Evolutionary conservation across 1,140 invertebrate genomes (phyloP), one percentile per base, ranked within the genome.

Genomic region (Drosophila bocqueti): DNA sequence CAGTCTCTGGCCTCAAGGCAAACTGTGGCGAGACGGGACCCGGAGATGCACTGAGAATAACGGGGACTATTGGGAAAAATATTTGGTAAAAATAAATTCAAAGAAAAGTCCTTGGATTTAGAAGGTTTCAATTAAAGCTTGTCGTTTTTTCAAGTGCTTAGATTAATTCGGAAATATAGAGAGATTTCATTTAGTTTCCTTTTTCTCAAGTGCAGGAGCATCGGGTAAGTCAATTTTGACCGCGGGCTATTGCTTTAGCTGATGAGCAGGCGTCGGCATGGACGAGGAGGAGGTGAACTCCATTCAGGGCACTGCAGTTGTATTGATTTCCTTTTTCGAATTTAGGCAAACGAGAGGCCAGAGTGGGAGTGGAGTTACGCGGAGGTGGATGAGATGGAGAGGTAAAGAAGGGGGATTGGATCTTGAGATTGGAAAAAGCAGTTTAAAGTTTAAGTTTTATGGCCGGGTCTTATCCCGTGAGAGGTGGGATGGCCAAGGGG

Each of bases 211-310:
- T 69, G 61, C 58, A 21, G 34, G 45, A 18, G 42, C 58, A 60
- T 42, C 50, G 65, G 42, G 81, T 89, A 81, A 87, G 73, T 89
- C 77, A 89, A 81, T 79, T 84, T 71, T 81, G 81, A 90, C 85
- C 81, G 85, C 85, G 81, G 85, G 85, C 78, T 89, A 90, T 89
- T 89, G 81, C 85, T 73, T 79, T 90, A 90, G 85, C 85, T 89
- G 85, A 89, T 89, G 85, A 90, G 85, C 74, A 60, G 74, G 74
- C 64, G 73, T 60, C 43, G 54, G n/a, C 62, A 42, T 18, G 26
- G 43, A 21, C 45, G 9, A 29, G 7, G 15, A 16, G 13, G 40
- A 40, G 31, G 38, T 38, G 18, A 42, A 45, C 31, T 31, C 68
- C 54, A 57, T 57, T 40, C 54, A 60, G 49, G 54, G 45, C 75